Evolutionary conservation across 1,140 invertebrate genomes (phyloP).

Genomic region (Pseudomyrmex concolor): DNA sequence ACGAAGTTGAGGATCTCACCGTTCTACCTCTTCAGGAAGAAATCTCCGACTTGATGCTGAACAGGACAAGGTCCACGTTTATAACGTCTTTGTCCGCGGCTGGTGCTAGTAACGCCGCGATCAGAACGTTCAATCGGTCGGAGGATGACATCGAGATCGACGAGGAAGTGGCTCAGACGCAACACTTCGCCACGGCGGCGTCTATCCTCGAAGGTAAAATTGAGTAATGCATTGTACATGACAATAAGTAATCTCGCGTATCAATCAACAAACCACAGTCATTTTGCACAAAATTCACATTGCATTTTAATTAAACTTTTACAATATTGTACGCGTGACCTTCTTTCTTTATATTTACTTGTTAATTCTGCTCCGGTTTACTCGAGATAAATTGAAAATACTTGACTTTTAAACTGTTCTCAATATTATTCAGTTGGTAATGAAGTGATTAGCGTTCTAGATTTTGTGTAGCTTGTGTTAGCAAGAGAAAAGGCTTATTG

Average conservation of each 20-base stretch:
- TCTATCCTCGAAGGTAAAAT: slow-evolving; percentile 76
- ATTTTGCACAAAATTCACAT: neutral
- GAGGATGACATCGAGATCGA: slow-evolving; percentile 72
- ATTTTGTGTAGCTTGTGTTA: neutral
- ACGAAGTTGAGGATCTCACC: slow-evolving; percentile 76
- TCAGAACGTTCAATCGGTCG: slow-evolving; percentile 73
- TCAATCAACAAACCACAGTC: neutral
- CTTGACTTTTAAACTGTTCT: no score
- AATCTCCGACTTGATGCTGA: slow-evolving; percentile 73
- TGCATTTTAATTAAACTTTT: slow-evolving; percentile 41
- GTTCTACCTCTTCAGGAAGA: slow-evolving; percentile 77
- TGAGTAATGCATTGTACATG: neutral
- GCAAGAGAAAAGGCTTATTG: neutral
- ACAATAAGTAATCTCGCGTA: neutral
- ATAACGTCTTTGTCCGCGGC: slow-evolving; percentile 58
- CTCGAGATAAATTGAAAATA: neutral
- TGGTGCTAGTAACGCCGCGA: slow-evolving; percentile 51
- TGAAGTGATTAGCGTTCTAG: no score
- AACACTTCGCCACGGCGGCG: slow-evolving; percentile 74
- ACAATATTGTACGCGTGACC: neutral
- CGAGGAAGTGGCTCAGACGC: slow-evolving; percentile 72
- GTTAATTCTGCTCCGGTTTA: neutral
- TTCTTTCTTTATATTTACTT: neutral
- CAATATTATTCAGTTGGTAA: no score
- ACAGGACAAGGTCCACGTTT: slow-evolving; percentile 69